phyloP scores from a whole-genome alignment of 2,797 vertebrate genomes.

The Margarornis squamiger region DNA sequence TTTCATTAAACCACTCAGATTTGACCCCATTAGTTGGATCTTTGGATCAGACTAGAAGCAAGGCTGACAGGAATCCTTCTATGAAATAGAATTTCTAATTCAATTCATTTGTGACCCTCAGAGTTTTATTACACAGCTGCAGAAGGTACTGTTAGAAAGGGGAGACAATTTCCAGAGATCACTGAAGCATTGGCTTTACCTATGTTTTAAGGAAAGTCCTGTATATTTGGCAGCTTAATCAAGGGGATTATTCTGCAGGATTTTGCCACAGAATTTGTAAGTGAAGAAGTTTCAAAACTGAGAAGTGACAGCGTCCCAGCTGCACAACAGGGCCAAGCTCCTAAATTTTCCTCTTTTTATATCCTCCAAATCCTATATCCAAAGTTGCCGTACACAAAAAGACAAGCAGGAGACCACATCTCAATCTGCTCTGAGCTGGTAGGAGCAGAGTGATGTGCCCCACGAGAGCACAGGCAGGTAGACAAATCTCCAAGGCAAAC shows the following conservation, averaged over 20 bases:
- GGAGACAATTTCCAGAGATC: neutral
- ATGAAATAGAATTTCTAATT: neutral
- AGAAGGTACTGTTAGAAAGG: neutral
- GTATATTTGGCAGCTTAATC: neutral
- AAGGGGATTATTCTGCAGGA: neutral
- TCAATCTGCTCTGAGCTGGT: neutral
- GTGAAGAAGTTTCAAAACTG: neutral
- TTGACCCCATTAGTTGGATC: neutral
- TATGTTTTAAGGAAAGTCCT: neutral
- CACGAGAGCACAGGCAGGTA: neutral
- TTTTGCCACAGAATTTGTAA: neutral
- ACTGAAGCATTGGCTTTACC: neutral
- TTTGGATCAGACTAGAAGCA: neutral
- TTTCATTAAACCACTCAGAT: neutral
- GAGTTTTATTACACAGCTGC: neutral
- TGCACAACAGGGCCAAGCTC: neutral
- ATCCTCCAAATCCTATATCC: neutral
- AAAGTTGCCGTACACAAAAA: neutral
- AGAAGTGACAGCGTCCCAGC: neutral
- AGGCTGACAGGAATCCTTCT: neutral
- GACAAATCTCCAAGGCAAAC: neutral
- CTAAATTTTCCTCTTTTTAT: neutral
- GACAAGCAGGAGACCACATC: neutral
- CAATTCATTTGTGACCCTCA: neutral
- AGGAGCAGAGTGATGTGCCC: fast-evolving